These are phyloP conservation scores for Nematolebias whitei DNA, from an alignment of 2,113 vertebrate species.

Conservation along the genomic window DNA sequence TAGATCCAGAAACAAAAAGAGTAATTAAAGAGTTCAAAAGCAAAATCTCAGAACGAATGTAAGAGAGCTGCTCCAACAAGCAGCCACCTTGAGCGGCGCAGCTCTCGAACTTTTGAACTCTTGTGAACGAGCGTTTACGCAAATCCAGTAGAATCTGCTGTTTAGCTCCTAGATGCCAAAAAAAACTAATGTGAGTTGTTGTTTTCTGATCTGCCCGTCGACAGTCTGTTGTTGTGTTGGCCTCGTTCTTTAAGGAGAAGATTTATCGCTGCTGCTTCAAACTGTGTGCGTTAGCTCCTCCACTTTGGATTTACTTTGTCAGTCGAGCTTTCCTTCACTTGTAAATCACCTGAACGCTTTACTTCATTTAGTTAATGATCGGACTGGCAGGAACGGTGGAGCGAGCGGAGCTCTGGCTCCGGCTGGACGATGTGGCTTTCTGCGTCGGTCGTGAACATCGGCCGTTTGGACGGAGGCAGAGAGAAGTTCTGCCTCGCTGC, in stretches of 20 bases:
- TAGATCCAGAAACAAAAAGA: no score
- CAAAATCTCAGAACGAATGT: no score
- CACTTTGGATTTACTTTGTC: neutral
- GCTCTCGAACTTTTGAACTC: no score
- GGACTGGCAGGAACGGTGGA: neutral
- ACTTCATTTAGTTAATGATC: constrained; percentile 9
- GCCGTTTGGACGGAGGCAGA: constrained; percentile 14
- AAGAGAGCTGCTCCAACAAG: no score
- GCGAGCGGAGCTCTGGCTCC: neutral
- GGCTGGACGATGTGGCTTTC: neutral
- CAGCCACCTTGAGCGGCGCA: no score
- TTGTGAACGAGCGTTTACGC: no score
- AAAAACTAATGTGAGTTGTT: no score
- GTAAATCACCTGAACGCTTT: constrained; percentile 12
- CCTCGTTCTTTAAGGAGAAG: constrained; percentile 5
- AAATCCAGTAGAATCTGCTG: no score
- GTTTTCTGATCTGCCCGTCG: neutral
- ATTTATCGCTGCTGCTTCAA: constrained; percentile 7
- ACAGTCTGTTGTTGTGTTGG: neutral
- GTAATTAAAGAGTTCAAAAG: no score
- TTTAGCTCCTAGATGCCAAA: neutral
- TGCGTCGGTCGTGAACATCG: constrained; percentile 15
- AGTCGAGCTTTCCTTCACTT: neutral
- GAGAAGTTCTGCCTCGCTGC: constrained; percentile 39
- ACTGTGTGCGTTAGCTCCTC: neutral